These are phyloP conservation scores for Tenthredo distinguenda DNA, from an alignment of 2,888 invertebrate species.

Conservation along the genomic window DNA sequence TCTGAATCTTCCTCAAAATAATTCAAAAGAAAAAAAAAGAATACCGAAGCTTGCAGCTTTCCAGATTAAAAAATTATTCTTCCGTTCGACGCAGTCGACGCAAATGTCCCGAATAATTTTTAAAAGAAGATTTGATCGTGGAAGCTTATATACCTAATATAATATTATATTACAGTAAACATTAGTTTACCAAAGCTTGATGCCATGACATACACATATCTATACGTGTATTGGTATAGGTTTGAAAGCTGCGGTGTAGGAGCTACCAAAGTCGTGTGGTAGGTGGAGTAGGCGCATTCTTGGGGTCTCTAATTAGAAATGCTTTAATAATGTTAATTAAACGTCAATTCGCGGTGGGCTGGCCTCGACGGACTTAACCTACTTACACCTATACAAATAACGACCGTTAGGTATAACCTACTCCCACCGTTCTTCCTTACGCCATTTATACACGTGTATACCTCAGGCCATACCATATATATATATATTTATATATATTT, in stretches of 20 bases:
- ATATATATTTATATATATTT: too few species aligned
- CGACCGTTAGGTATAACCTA: background rate
- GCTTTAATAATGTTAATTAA: slow-evolving; percentile 56
- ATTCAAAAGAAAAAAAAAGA: too few species aligned
- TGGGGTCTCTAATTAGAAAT: slow-evolving; percentile 53
- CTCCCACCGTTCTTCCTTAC: background rate
- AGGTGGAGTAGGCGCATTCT: slow-evolving; percentile 36
- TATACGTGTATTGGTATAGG: background rate
- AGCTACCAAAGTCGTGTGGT: background rate
- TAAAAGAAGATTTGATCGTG: background rate
- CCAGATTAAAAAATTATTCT: too few species aligned
- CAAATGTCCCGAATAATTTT: background rate
- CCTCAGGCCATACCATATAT: background rate
- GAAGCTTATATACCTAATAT: background rate
- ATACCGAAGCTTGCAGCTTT: too few species aligned
- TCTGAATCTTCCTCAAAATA: too few species aligned
- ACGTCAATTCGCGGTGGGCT: slow-evolving; percentile 42
- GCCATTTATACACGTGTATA: background rate
- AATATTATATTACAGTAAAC: background rate
- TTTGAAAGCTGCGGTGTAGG: background rate
- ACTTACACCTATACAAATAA: slow-evolving; percentile 53
- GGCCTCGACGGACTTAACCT: slow-evolving; percentile 54
- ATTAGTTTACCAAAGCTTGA: background rate
- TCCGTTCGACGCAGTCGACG: too few species aligned
- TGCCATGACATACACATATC: background rate